Conservation (phyloP, 2,113 vertebrate genomes). For the Lepidothrix coronata region DNA sequence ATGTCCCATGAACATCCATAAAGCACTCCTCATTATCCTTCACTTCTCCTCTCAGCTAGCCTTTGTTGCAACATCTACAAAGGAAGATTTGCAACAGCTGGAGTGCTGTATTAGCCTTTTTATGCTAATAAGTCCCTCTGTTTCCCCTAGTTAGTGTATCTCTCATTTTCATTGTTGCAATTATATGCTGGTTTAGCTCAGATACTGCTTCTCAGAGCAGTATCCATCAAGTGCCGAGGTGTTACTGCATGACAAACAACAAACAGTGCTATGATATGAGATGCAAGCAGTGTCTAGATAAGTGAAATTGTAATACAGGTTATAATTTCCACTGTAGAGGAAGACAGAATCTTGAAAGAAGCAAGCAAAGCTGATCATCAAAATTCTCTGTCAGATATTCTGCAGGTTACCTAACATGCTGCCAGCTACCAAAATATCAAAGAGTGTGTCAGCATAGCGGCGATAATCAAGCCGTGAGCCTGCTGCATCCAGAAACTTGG, state of each 20-base stretch:
- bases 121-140: neutral
- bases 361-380: neutral
- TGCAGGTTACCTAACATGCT: constrained; percentile 88
- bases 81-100: neutral
- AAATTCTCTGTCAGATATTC: neutral
- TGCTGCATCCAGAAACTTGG: constrained; percentile 88
- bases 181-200: neutral
- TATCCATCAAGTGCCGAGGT: neutral
- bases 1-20: neutral
- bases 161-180: neutral
- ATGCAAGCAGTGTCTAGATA: neutral
- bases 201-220: neutral
- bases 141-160: neutral
- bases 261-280: neutral
- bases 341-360: neutral
- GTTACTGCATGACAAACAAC: neutral
- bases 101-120: neutral
- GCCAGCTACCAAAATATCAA: constrained; percentile 92
- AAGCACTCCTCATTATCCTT: neutral
- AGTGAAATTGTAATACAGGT: neutral
- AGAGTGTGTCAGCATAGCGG: constrained; percentile 92
- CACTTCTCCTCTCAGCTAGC: neutral
- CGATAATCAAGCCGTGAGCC: constrained; percentile 91
- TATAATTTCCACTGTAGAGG: neutral
- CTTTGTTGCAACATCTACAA: neutral